These are phyloP conservation scores for Eonycteris spelaea DNA, from an alignment of 2,113 vertebrate genomes.

Conservation along the genomic window DNA sequence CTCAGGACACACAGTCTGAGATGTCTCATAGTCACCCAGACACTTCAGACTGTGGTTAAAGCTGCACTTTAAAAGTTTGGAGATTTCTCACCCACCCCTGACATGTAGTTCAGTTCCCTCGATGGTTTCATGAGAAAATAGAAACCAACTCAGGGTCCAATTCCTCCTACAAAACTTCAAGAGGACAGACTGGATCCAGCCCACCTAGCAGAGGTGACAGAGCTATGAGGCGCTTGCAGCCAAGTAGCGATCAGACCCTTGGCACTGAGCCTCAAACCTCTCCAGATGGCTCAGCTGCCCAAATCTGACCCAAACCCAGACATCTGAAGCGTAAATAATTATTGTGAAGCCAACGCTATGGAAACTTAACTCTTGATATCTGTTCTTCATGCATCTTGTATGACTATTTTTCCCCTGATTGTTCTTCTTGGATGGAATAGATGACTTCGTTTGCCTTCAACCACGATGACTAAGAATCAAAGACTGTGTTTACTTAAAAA, in stretches of 20 bases:
- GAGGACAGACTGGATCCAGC: slow-evolving; percentile 45
- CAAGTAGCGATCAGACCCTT: not conserved
- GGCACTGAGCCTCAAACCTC: not conserved
- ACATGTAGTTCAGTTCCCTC: slow-evolving; percentile 17
- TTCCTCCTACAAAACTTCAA: slow-evolving; percentile 48
- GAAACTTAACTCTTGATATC: not conserved
- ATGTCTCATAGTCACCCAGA: slow-evolving; percentile 22
- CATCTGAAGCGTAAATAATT: not conserved
- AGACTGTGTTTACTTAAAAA: not conserved
- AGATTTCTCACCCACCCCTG: not conserved
- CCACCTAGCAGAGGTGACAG: too few relatives aligned
- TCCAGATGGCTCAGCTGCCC: not conserved
- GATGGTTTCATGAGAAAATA: slow-evolving; percentile 50
- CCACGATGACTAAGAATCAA: not conserved
- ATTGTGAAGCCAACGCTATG: not conserved
- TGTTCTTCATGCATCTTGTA: not conserved
- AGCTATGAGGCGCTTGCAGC: not conserved
- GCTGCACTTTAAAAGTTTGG: not conserved
- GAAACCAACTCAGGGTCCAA: slow-evolving; percentile 55
- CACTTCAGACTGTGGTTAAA: not conserved
- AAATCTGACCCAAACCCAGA: not conserved
- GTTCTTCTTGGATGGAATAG: not conserved
- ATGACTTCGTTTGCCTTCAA: not conserved
- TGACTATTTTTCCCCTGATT: not conserved
- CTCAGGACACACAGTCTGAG: not conserved